phyloP scores from a whole-genome alignment of 1,140 invertebrate genomes.

The Drosophila sproati region DNA sequence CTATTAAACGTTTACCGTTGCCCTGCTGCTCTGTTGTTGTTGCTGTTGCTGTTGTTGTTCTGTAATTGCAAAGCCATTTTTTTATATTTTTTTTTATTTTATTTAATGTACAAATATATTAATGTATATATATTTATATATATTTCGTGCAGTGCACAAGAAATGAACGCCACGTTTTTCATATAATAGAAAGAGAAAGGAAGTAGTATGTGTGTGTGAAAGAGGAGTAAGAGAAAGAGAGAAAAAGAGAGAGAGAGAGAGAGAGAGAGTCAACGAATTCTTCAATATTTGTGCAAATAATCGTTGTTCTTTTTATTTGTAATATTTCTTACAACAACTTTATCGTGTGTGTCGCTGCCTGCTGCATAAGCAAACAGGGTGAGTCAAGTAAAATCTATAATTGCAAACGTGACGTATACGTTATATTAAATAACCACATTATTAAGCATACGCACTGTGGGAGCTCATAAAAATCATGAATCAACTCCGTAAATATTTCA shows the following conservation, averaged over 20 bases:
- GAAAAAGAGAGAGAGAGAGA: neutral
- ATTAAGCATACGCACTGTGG: constrained; percentile 46
- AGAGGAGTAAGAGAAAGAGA: constrained; percentile 4
- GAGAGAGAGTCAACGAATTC: constrained; percentile 7
- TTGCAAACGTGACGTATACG: constrained; percentile 48
- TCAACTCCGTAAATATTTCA: no score
- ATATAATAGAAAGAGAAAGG: constrained; percentile 27
- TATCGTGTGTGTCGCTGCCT: constrained; percentile 62
- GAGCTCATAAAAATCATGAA: neutral
- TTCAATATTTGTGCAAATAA: constrained; percentile 40
- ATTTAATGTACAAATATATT: neutral
- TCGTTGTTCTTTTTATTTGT: constrained; percentile 28
- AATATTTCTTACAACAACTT: constrained; percentile 45
- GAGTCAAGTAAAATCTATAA: constrained; percentile 49
- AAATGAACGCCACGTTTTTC: constrained; percentile 68
- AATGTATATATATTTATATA: constrained; percentile 15
- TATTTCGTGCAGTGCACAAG: constrained; percentile 46
- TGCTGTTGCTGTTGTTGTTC: constrained; percentile 15
- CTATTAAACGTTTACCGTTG: constrained; percentile 15
- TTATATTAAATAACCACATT: constrained; percentile 16
- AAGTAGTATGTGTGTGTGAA: neutral
- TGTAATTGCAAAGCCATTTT: constrained; percentile 32
- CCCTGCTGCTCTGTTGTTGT: constrained; percentile 12
- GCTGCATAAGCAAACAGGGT: constrained; percentile 80
- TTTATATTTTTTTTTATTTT: constrained; percentile 24